These are phyloP conservation scores for Channa maculata DNA, from an alignment of 2,113 vertebrate species.

Conservation along the genomic window DNA sequence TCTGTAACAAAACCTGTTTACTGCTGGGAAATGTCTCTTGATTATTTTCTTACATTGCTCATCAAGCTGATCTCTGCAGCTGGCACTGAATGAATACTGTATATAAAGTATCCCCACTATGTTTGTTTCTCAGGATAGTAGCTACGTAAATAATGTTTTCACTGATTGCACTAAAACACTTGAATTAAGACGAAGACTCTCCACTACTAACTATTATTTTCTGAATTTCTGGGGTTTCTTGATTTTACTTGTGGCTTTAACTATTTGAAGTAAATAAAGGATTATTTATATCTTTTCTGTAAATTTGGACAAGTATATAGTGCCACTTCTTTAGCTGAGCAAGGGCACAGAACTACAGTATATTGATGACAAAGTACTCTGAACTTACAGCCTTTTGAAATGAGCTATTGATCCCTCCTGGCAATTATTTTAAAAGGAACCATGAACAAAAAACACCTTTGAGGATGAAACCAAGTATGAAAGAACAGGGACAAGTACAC, in stretches of 20 bases:
- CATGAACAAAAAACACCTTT: conserved; percentile 53
- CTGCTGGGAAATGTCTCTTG: conserved; percentile 20
- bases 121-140: too few relatives aligned
- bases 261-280: conserved; percentile 23
- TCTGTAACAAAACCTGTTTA: conserved; percentile 39
- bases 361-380: conserved; percentile 69
- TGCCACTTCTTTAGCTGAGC: conserved; percentile 40
- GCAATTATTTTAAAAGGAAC: conserved; percentile 60
- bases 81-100: conserved; percentile 21
- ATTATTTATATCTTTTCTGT: conserved; percentile 59
- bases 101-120: too few relatives aligned
- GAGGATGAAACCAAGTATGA: conserved; percentile 21
- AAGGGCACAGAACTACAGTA: conserved; percentile 15
- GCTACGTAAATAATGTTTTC: too few relatives aligned
- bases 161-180: too few relatives aligned
- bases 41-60: conserved; percentile 29
- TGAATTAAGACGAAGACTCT: too few relatives aligned
- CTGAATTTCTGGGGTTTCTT: not conserved
- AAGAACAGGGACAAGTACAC: not conserved
- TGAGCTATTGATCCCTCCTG: conserved; percentile 70
- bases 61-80: conserved; percentile 34
- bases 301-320: conserved; percentile 44
- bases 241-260: not conserved
- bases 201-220: too few relatives aligned
- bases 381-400: conserved; percentile 73